Evolutionary conservation across 2,113 vertebrate genomes (phyloP).

Genomic region (Elachura formosa): DNA sequence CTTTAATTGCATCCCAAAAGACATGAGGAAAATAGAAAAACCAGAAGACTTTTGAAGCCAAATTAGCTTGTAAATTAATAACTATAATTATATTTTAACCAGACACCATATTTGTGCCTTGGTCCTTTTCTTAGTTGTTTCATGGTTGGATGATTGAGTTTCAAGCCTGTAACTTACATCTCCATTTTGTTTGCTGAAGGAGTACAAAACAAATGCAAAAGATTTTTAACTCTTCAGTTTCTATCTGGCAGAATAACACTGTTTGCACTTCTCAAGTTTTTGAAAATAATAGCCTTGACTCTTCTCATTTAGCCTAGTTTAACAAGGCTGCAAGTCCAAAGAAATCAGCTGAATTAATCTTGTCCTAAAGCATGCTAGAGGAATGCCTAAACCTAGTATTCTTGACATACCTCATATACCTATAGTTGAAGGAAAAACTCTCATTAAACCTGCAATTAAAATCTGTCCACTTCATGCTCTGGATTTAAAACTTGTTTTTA

Average conservation of each 20-base stretch:
- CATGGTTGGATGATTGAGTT: not conserved
- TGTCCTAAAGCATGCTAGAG: not conserved
- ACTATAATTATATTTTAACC: not conserved
- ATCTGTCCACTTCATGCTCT: not conserved
- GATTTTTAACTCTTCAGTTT: not conserved
- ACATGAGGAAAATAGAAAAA: not conserved
- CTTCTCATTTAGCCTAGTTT: not conserved
- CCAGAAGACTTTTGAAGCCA: not conserved
- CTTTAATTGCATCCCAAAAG: not conserved
- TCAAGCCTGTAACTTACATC: not conserved
- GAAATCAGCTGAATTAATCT: not conserved
- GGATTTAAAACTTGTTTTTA: not conserved
- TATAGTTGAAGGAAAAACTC: not conserved
- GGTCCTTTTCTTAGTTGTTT: not conserved
- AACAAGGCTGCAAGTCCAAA: not conserved
- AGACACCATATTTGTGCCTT: not conserved
- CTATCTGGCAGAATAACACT: not conserved
- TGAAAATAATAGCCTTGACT: not conserved
- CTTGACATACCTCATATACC: not conserved
- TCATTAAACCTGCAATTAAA: not conserved
- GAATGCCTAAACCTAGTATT: not conserved
- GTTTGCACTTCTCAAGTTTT: slow-evolving; percentile 2
- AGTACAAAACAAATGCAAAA: not conserved
- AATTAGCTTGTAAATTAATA: not conserved
- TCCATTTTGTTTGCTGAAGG: not conserved